Evolutionary conservation across 2,113 vertebrate genomes (phyloP).

Genomic region (Erinaceus europaeus): DNA sequence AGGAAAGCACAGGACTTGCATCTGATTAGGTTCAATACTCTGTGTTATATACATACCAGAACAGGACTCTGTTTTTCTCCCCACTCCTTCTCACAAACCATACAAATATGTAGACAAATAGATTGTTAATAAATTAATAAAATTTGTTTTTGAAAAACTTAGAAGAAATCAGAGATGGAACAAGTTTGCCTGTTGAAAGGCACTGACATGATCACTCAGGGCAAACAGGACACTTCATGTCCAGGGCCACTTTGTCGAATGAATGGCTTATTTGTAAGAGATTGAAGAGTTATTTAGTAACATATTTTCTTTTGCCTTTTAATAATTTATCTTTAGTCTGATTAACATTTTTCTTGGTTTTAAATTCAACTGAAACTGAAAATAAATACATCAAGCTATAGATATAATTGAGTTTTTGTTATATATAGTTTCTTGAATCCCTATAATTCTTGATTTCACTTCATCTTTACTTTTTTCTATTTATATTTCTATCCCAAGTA

Average conservation of each 20-base stretch:
- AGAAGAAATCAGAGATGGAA: not conserved
- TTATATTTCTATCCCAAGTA: slow-evolving; percentile 45
- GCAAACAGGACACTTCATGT: not conserved
- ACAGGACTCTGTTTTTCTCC: too few relatives aligned
- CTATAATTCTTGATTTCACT: not conserved
- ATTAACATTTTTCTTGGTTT: not conserved
- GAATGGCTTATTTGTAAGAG: not conserved
- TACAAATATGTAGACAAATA: too few relatives aligned
- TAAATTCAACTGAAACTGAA: not conserved
- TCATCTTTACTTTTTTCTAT: slow-evolving; percentile 13
- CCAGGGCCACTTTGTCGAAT: not conserved
- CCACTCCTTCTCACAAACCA: too few relatives aligned
- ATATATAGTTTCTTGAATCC: not conserved
- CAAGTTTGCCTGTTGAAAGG: not conserved
- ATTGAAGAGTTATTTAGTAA: not conserved
- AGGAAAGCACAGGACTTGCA: too few relatives aligned
- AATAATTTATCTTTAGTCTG: not conserved
- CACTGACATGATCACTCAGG: not conserved
- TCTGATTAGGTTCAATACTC: too few relatives aligned
- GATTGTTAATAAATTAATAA: too few relatives aligned
- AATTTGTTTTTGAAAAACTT: too few relatives aligned
- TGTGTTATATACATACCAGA: too few relatives aligned
- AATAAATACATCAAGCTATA: not conserved
- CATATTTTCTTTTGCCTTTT: not conserved
- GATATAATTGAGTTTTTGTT: too few relatives aligned